Evolutionary conservation across 1,140 invertebrate genomes (phyloP), one percentile per base, ranked within the genome.

Genomic region (Macrotrachela quadricornifera): DNA sequence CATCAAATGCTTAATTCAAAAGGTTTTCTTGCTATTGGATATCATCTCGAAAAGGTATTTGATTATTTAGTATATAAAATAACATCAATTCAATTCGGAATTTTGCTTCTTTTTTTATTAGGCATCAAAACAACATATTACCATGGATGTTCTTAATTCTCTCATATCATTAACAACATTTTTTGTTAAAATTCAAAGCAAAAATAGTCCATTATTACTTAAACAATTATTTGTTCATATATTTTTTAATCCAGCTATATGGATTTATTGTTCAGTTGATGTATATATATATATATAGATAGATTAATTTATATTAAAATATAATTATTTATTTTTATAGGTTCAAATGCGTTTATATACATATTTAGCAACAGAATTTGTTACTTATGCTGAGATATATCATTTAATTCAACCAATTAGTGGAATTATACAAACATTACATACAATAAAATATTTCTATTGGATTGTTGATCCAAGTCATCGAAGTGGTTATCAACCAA

Each of bases 191-290:
- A 47, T 92, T 81, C 79, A 90, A 49, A 85, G 80, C 66, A 79
- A 81, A 39, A 88, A 90, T 69, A 88, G 86, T 58, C 85, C 91
- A 66, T 74, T 91, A 47, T 76, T 99, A 38, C 73, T 97, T 14
- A 97, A 97, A 75, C 85, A 99, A 80, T 77, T 97, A 59, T 77
- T 97, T 74, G 92, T 97, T 72, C 86, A 96, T 73, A 82, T 97
- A 44, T 77, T 99, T 38, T 97, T 97, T 77, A 97, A 96, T 77
- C 88, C 91, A 9, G 85, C 86, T 30, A 74, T 99, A 44, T 97
- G 92, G 92, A 92, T 97, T 61, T 88, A 95, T 70, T 87, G 90
- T 13, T 83, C 85, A 46, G 83, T 88, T 13, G 79, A 81, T 56
- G 88, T 95, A 61, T 57, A 56, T 57, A 43, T 9, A n/a, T n/a